Evolutionary conservation across 2,888 invertebrate genomes (phyloP).

Genomic region (Chloromyia formosa): DNA sequence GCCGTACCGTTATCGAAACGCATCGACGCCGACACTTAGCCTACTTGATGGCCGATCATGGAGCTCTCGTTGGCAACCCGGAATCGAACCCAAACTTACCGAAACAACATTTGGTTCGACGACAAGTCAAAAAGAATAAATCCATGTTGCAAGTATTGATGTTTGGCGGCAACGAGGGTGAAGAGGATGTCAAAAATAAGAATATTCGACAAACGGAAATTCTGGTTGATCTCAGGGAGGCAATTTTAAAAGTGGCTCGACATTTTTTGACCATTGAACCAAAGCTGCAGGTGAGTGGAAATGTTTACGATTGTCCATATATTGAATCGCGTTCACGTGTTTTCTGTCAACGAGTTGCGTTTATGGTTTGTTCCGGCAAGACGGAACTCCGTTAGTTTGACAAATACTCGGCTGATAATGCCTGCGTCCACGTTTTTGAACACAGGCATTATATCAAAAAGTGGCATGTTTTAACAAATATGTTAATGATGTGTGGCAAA

Average conservation of each 20-base stretch:
- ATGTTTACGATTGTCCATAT: neutral
- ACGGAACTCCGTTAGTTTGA: too few species aligned
- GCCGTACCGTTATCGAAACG: slow-evolving; percentile 78
- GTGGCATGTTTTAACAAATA: too few species aligned
- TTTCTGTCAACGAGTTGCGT: too few species aligned
- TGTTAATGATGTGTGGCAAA: too few species aligned
- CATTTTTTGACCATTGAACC: slow-evolving; percentile 96
- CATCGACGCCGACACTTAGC: slow-evolving; percentile 92
- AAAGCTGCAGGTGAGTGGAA: slow-evolving; percentile 68
- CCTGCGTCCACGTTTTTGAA: too few species aligned
- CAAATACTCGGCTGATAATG: too few species aligned
- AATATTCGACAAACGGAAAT: slow-evolving; percentile 99
- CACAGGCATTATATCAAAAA: too few species aligned
- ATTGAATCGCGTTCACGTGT: neutral
- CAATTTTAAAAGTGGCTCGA: slow-evolving; percentile 90
- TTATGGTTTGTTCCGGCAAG: too few species aligned
- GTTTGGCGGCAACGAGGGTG: slow-evolving; percentile 80
- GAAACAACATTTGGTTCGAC: slow-evolving; percentile 85
- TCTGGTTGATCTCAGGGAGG: slow-evolving; percentile 95
- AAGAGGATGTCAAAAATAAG: slow-evolving; percentile 90
- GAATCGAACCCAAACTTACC: slow-evolving; percentile 90
- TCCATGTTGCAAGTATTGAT: slow-evolving; percentile 89
- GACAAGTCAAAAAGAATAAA: slow-evolving; percentile 90
- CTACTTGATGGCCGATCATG: slow-evolving; percentile 96
- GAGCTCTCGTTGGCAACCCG: slow-evolving; percentile 90